Conservation (phyloP, 2,888 invertebrate species). For the Eucera pruinosa region DNA sequence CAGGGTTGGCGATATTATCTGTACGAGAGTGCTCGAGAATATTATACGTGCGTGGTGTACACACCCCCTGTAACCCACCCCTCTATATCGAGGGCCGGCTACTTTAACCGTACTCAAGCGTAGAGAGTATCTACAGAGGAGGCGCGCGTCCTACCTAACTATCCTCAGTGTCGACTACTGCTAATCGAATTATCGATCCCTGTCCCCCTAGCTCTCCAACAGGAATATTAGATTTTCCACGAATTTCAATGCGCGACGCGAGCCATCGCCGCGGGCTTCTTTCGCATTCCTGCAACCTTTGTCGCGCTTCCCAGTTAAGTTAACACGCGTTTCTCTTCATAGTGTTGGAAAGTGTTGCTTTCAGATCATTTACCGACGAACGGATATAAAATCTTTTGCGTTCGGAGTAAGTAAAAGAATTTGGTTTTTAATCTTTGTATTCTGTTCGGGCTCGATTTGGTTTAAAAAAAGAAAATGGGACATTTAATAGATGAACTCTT, state of each 20-base stretch:
- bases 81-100: constrained; percentile 59
- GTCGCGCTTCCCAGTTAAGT: constrained; percentile 22
- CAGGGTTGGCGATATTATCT: constrained; percentile 77
- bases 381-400: no score
- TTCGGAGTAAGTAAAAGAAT: no score
- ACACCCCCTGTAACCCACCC: constrained; percentile 48
- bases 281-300: constrained; percentile 40
- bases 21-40: constrained; percentile 80
- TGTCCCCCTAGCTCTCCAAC: constrained; percentile 57
- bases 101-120: constrained; percentile 69
- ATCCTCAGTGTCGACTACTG: constrained; percentile 73
- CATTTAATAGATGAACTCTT: no score
- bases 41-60: constrained; percentile 76
- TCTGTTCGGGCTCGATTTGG: no score
- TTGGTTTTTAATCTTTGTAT: no score
- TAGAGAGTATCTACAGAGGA: constrained; percentile 49
- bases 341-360: not conserved
- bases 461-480: no score
- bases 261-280: constrained; percentile 49
- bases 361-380: no score
- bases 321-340: not conserved
- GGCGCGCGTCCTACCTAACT: constrained; percentile 60
- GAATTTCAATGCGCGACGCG: constrained; percentile 70
- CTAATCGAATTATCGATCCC: constrained; percentile 80
- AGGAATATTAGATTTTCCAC: constrained; percentile 76